Conservation (phyloP, 1,140 invertebrate species). For the Cydia pomonella region DNA sequence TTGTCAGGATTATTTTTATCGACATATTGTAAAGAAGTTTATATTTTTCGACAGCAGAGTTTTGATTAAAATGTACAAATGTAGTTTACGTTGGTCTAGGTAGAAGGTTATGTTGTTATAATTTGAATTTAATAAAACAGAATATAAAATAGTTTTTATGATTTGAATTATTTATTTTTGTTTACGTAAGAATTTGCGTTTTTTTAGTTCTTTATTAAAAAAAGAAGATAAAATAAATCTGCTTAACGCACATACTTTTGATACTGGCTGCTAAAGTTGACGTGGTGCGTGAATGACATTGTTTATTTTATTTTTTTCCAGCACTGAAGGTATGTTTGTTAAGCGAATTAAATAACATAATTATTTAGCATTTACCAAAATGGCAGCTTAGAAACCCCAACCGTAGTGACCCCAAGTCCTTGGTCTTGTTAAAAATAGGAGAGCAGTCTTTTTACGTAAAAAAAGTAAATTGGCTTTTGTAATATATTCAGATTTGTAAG, state of each 20-base stretch:
- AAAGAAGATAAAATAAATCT: slow-evolving; percentile 40
- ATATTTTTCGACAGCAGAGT: slow-evolving; percentile 19
- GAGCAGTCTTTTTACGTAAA: slow-evolving; percentile 49
- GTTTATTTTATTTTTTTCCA: slow-evolving; percentile 37
- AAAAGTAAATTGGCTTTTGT: slow-evolving; percentile 28
- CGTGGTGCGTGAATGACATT: slow-evolving; percentile 26
- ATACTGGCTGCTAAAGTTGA: slow-evolving; percentile 42
- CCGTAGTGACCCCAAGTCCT: slow-evolving; percentile 55
- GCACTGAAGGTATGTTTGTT: slow-evolving; percentile 63
- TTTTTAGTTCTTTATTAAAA: slow-evolving; percentile 42
- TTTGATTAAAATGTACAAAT: slow-evolving; percentile 11
- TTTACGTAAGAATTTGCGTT: slow-evolving; percentile 37
- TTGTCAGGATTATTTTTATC: slow-evolving; percentile 17
- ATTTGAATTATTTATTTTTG: slow-evolving; percentile 27
- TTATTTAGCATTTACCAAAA: slow-evolving; percentile 79
- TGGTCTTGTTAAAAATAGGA: slow-evolving; percentile 53
- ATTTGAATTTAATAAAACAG: background rate
- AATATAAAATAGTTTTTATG: slow-evolving; percentile 30
- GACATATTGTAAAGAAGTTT: background rate
- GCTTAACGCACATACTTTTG: slow-evolving; percentile 56
- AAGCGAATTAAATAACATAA: slow-evolving; percentile 58
- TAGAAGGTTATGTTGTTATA: slow-evolving; percentile 19
- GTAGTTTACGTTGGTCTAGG: slow-evolving; percentile 14
- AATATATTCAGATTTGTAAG: background rate
- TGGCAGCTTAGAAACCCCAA: slow-evolving; percentile 70